These are phyloP conservation scores for Sisyra terminalis DNA, from an alignment of 2,888 invertebrate genomes.

Conservation along the genomic window DNA sequence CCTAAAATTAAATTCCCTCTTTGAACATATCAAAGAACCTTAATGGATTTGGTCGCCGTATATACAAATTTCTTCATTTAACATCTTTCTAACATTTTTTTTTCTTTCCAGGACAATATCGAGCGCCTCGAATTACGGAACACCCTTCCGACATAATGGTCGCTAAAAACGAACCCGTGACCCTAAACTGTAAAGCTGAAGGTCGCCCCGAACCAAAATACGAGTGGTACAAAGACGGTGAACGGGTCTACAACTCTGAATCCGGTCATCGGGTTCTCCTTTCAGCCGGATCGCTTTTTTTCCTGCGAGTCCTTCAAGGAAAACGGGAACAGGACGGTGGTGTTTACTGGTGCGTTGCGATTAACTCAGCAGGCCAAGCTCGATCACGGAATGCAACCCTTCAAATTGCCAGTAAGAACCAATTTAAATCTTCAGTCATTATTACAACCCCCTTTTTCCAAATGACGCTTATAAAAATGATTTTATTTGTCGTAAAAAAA, in stretches of 20 bases:
- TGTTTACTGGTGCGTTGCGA: constrained; percentile 93
- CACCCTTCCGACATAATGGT: constrained; percentile 95
- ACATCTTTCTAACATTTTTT: no score
- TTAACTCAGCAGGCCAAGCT: constrained; percentile 77
- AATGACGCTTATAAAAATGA: no score
- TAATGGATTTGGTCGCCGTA: no score
- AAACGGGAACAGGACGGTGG: constrained; percentile 92
- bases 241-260: constrained; percentile 58
- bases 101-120: constrained; percentile 51
- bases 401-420: constrained; percentile 74
- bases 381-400: constrained; percentile 87
- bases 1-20: no score
- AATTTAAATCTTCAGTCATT: no score
- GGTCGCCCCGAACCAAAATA: constrained; percentile 84
- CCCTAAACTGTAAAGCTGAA: constrained; percentile 92
- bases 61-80: no score
- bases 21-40: no score
- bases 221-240: constrained; percentile 88
- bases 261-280: constrained; percentile 77
- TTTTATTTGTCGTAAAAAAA: no score
- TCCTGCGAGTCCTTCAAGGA: constrained; percentile 86
- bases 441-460: no score
- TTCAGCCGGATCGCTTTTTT: constrained; percentile 83
- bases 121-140: constrained; percentile 88
- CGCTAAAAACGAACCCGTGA: constrained; percentile 92